Base-by-base conservation (phyloP, 1,140 invertebrate species). In the Drosophila guanche region DNA sequence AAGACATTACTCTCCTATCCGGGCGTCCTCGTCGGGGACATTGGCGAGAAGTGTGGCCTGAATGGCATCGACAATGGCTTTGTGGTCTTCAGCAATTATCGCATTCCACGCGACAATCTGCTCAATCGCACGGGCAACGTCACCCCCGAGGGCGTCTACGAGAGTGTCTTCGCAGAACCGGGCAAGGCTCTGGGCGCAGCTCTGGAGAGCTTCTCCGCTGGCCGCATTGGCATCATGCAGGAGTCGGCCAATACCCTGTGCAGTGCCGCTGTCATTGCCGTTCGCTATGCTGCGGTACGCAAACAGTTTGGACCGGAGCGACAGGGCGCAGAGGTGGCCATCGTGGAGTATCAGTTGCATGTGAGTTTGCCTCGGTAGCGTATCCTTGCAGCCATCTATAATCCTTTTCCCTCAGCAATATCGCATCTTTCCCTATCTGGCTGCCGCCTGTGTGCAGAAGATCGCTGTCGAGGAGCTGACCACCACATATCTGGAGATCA, bases 41-140 rank as follows among this genome's bases (percentile, higher is more conserved):
- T 98, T 93, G 97, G 97, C 1, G 95, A 96, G 90, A 98, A 98
- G 92, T 93, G 96, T 43, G 97, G 96, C 42, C 92, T 97, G 1
- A 97, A 98, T 92, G 97, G 97, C 48, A 92, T 98, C 16, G 97
- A 98, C 83, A 98, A 98, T 93, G 97, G 96, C 3, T 98, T 98
- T 90, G 91, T 98, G 46, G 94, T 96, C 85, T 98, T 99, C 89
- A 94, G 97, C 62, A 94, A 98, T 74, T 97, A 97, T 91, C 92
- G 94, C 68, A 95, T 99, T 83, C 96, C 97, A 12, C 93, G 95
- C 37, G 94, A 95, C 88, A 95, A 95, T 92, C 92, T 99, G 7
- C 92, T 99, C 10, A 98, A 98, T 91, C 95, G 95, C 90, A 96
- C 95, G 8, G 96, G 96, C 6, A 96, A 98, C 92, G 96, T 99